These are phyloP conservation scores for Eulithis prunata DNA, from an alignment of 2,888 invertebrate genomes.

Conservation along the genomic window DNA sequence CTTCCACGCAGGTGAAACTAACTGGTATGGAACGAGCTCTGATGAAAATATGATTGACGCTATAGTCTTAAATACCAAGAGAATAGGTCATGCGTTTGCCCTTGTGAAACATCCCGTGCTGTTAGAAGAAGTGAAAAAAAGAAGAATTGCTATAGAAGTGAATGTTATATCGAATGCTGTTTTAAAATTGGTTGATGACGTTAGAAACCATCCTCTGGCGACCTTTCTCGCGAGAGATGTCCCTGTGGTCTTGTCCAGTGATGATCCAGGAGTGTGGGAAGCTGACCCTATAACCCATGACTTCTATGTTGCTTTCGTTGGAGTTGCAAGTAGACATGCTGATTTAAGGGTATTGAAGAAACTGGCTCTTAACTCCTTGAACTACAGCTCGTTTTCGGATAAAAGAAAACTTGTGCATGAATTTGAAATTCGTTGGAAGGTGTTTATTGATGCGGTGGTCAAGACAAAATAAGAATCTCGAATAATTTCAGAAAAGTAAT, in stretches of 20 bases:
- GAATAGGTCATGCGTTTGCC: slow-evolving; percentile 92
- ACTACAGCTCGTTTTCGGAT: slow-evolving; percentile 85
- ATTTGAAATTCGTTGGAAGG: slow-evolving; percentile 73
- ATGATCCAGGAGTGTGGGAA: slow-evolving; percentile 92
- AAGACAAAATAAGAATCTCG: slow-evolving; percentile 37
- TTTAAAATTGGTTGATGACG: slow-evolving; percentile 87
- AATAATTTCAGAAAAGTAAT: too few species aligned
- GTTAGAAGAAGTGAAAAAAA: slow-evolving; percentile 82
- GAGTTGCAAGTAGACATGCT: slow-evolving; percentile 87
- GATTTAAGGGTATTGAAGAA: slow-evolving; percentile 90
- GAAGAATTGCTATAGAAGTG: slow-evolving; percentile 89
- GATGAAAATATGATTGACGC: slow-evolving; percentile 92
- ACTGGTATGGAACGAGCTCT: slow-evolving; percentile 86
- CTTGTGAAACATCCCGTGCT: slow-evolving; percentile 89
- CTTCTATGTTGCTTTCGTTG: slow-evolving; percentile 91
- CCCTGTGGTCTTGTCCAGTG: slow-evolving; percentile 90
- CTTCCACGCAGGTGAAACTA: slow-evolving; percentile 93
- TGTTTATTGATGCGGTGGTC: slow-evolving; percentile 63
- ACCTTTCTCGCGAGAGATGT: slow-evolving; percentile 86
- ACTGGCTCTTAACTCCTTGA: slow-evolving; percentile 89
- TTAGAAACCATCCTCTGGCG: slow-evolving; percentile 90
- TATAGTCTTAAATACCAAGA: slow-evolving; percentile 87
- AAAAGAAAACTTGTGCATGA: slow-evolving; percentile 66
- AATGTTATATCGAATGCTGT: slow-evolving; percentile 92
- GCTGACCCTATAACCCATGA: slow-evolving; percentile 87